These are phyloP conservation scores for Peromyscus aztecus DNA, from an alignment of 2,797 vertebrate genomes.

Conservation along the genomic window DNA sequence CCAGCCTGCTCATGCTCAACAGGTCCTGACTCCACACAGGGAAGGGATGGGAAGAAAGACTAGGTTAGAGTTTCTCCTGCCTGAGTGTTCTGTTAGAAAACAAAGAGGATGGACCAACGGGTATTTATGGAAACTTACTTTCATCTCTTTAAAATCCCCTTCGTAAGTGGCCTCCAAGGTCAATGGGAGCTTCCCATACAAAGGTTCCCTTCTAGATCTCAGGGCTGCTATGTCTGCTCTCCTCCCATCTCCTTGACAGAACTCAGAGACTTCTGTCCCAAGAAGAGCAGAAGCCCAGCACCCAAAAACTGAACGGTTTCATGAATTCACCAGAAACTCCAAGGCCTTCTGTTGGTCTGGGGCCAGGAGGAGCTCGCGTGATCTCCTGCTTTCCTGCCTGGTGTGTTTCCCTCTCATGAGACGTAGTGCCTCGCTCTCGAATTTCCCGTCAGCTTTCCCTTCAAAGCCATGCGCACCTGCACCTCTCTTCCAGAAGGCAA, in stretches of 20 bases:
- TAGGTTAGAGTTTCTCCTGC: slow-evolving; percentile 50
- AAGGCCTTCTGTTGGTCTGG: slow-evolving; percentile 46
- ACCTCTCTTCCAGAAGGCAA: slow-evolving; percentile 1
- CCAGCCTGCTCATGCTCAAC: slow-evolving; percentile 71
- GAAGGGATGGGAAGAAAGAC: slow-evolving; percentile 75
- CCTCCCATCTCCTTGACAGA: slow-evolving; percentile 1
- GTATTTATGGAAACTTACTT: slow-evolving; percentile 74
- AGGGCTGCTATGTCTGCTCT: slow-evolving; percentile 48
- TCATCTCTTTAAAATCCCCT: slow-evolving; percentile 66
- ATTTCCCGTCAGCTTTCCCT: slow-evolving; percentile 48
- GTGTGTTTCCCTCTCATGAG: slow-evolving; percentile 7
- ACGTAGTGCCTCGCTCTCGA: slow-evolving; percentile 56
- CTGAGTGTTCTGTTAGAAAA: slow-evolving; percentile 58
- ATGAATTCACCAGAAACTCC: slow-evolving; percentile 52
- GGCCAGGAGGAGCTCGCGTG: slow-evolving; percentile 66
- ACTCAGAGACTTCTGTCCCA: slow-evolving; percentile 54
- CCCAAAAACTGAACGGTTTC: slow-evolving; percentile 31
- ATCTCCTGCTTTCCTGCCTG: slow-evolving; percentile 80
- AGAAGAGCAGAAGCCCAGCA: slow-evolving; percentile 52
- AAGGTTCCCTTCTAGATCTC: slow-evolving; percentile 51
- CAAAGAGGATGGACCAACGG: slow-evolving; percentile 71
- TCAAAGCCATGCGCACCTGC: neutral
- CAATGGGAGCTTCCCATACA: slow-evolving; percentile 57
- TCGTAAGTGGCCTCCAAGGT: slow-evolving; percentile 65
- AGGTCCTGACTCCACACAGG: slow-evolving; percentile 53